Evolutionary conservation across 2,888 invertebrate genomes (phyloP).

Genomic region (Trachelus tabidus): DNA sequence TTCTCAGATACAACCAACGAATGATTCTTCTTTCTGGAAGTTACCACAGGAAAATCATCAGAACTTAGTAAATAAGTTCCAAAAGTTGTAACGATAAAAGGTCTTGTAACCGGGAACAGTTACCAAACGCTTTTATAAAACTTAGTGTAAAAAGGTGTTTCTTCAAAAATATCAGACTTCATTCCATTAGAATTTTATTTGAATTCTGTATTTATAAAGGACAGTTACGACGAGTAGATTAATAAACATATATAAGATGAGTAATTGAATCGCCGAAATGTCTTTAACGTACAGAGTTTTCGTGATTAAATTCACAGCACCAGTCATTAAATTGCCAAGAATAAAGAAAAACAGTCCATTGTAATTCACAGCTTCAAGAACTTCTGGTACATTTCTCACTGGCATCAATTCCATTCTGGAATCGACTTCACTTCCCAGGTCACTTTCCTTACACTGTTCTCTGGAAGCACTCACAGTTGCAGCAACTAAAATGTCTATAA

Average conservation of each 20-base stretch:
- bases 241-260: conserved; percentile 51
- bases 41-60: too few relatives aligned
- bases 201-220: conserved; percentile 46
- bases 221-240: conserved; percentile 43
- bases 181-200: conserved; percentile 45
- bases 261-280: conserved; percentile 42
- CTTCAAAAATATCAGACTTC: too few relatives aligned
- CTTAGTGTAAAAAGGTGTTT: too few relatives aligned
- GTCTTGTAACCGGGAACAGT: too few relatives aligned
- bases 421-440: conserved; percentile 31
- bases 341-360: conserved; percentile 90
- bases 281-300: conserved; percentile 70
- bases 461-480: conserved; percentile 18
- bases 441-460: conserved; percentile 12
- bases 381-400: conserved; percentile 65
- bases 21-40: too few relatives aligned
- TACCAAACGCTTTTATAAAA: too few relatives aligned
- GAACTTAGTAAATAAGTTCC: too few relatives aligned
- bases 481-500: conserved; percentile 57
- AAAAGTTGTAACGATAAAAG: too few relatives aligned
- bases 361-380: conserved; percentile 79
- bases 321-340: conserved; percentile 85
- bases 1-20: too few relatives aligned
- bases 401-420: neutral
- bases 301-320: conserved; percentile 80